These are phyloP conservation scores for Sinocyclocheilus maitianheensis DNA, from an alignment of 2,113 vertebrate genomes.

Conservation along the genomic window DNA sequence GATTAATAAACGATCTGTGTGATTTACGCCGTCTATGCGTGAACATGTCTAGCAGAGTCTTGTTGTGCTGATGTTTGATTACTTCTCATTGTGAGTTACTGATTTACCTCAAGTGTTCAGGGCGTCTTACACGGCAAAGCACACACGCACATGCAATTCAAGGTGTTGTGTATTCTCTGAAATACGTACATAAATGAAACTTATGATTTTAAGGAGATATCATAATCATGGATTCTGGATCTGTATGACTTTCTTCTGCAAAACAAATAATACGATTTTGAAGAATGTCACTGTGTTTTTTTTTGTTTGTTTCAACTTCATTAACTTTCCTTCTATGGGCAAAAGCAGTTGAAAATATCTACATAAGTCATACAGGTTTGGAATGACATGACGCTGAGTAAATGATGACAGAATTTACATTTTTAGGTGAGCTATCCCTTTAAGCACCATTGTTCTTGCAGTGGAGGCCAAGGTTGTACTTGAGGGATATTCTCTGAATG, in stretches of 20 bases:
- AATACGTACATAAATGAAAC: not conserved
- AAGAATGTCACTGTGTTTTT: not conserved
- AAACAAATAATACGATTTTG: no score
- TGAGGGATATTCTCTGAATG: no score
- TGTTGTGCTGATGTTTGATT: constrained; percentile 16
- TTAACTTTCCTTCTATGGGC: not conserved
- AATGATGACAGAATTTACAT: no score
- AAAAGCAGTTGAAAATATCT: not conserved
- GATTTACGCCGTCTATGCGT: not conserved
- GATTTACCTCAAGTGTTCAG: constrained; percentile 31
- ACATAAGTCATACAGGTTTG: not conserved
- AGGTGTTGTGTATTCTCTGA: not conserved
- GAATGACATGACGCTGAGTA: not conserved
- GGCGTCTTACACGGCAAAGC: not conserved
- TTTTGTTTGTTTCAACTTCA: not conserved
- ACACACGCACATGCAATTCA: not conserved
- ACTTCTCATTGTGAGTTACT: constrained; percentile 28
- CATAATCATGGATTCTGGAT: no score
- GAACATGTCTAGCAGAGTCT: not conserved
- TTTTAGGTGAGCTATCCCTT: no score
- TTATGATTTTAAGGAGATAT: not conserved
- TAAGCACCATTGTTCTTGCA: no score
- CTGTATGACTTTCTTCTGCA: no score
- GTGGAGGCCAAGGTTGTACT: no score
- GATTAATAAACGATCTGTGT: not conserved